These are phyloP conservation scores for Arenicola marina DNA, from an alignment of 2,888 invertebrate species.

Conservation along the genomic window DNA sequence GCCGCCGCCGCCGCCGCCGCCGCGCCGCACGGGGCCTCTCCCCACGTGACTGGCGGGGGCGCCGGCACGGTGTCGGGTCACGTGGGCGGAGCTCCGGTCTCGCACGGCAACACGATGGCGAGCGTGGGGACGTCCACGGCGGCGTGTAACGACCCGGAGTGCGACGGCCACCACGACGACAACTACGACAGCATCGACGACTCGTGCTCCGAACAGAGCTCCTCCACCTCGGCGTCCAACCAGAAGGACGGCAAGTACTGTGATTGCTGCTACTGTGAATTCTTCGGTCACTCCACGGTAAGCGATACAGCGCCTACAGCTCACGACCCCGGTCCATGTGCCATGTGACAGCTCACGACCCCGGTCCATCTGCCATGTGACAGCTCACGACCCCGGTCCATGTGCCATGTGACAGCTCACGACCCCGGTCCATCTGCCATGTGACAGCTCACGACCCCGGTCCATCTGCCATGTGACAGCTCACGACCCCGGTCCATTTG, in stretches of 20 bases:
- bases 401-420: too few species aligned
- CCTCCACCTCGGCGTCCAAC: conserved; percentile 62
- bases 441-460: too few species aligned
- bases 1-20: neutral
- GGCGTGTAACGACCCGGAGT: conserved; percentile 48
- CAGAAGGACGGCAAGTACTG: conserved; percentile 67
- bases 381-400: too few species aligned
- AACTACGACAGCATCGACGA: conserved; percentile 58
- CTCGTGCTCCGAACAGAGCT: conserved; percentile 63
- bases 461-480: too few species aligned
- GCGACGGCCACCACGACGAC: conserved; percentile 44
- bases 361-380: too few species aligned
- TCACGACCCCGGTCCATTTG: too few species aligned
- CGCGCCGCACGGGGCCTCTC: neutral
- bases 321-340: too few species aligned
- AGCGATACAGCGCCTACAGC: too few species aligned
- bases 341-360: too few species aligned
- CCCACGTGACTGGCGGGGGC: neutral
- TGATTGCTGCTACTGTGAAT: conserved; percentile 80
- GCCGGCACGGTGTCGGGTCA: neutral
- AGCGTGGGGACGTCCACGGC: conserved; percentile 12
- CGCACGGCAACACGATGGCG: neutral
- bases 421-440: too few species aligned
- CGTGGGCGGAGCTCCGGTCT: neutral
- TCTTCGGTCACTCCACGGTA: conserved; percentile 75